These are phyloP conservation scores for Scomber japonicus DNA, from an alignment of 2,113 vertebrate genomes.

Conservation along the genomic window DNA sequence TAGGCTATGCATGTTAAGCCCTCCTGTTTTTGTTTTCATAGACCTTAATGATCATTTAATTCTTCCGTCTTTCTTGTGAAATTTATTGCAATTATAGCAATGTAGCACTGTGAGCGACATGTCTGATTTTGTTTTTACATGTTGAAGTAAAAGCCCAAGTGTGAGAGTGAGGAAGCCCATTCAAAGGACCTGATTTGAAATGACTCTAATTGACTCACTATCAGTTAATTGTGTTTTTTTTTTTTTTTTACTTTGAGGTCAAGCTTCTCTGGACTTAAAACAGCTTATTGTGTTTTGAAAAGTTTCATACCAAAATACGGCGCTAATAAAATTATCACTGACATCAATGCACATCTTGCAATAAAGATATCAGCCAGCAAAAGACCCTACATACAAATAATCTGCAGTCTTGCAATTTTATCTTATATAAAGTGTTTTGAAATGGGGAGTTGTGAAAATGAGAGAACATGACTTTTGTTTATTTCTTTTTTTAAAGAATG, in stretches of 20 bases:
- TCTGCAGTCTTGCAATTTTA: background rate
- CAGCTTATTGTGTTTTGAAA: slow-evolving; percentile 31
- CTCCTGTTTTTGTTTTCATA: slow-evolving; percentile 5
- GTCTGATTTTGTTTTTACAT: slow-evolving; percentile 18
- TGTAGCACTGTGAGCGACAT: slow-evolving; percentile 29
- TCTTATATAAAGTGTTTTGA: slow-evolving; percentile 11
- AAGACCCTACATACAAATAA: background rate
- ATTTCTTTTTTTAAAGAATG: slow-evolving; percentile 11
- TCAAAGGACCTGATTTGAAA: slow-evolving; percentile 32
- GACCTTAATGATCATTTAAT: slow-evolving; percentile 14
- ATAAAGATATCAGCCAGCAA: slow-evolving; percentile 29
- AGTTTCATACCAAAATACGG: slow-evolving; percentile 28
- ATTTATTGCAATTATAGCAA: slow-evolving; percentile 34
- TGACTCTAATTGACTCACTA: slow-evolving; percentile 6
- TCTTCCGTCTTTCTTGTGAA: slow-evolving; percentile 31
- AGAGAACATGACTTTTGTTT: background rate
- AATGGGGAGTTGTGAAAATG: background rate
- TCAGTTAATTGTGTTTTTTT: slow-evolving; percentile 24
- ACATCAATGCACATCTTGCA: slow-evolving; percentile 21
- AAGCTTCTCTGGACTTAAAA: slow-evolving; percentile 34
- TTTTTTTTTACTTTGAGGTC: slow-evolving; percentile 2
- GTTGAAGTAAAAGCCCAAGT: slow-evolving; percentile 24
- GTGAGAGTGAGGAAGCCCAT: slow-evolving; percentile 11
- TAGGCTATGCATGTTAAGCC: slow-evolving; percentile 33
- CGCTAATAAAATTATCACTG: background rate